Conservation (phyloP, 1,140 invertebrate genomes). For the Glomeris maerens region DNA sequence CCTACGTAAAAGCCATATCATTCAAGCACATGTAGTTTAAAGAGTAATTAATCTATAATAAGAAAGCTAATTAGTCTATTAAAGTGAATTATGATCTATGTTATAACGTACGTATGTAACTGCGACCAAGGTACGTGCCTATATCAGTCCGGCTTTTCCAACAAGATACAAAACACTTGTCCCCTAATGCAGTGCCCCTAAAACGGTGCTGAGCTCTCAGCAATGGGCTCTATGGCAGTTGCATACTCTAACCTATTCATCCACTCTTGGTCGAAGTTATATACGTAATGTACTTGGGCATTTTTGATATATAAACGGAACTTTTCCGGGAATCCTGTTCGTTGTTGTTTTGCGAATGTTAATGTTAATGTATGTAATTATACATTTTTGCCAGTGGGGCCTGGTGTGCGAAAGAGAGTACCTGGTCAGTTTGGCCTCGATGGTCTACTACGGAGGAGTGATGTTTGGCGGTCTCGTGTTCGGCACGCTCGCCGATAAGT, state of each 20-base stretch:
- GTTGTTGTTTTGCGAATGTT: not conserved
- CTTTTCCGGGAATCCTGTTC: not conserved
- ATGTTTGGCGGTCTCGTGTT: slow-evolving; percentile 39
- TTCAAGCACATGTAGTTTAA: no score
- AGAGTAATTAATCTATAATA: no score
- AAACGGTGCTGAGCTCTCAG: no score
- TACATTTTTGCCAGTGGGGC: slow-evolving; percentile 30
- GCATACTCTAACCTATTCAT: slow-evolving; percentile 5
- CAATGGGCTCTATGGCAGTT: not conserved
- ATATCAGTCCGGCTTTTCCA: no score
- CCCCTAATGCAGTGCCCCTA: no score
- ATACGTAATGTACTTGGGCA: slow-evolving; percentile 21
- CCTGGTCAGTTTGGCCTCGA: slow-evolving; percentile 31
- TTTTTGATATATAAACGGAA: slow-evolving; percentile 22
- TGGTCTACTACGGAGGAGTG: slow-evolving; percentile 36
- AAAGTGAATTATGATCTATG: no score
- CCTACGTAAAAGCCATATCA: no score
- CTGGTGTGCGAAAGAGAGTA: slow-evolving; percentile 38
- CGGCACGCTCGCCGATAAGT: slow-evolving; percentile 37
- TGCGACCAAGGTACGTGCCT: no score
- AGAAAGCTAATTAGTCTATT: no score
- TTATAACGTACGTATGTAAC: no score
- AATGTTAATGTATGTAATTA: slow-evolving; percentile 9
- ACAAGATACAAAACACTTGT: no score
- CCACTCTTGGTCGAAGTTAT: slow-evolving; percentile 1